These are phyloP conservation scores for Alitta virens DNA, from an alignment of 2,888 invertebrate genomes.

Conservation along the genomic window DNA sequence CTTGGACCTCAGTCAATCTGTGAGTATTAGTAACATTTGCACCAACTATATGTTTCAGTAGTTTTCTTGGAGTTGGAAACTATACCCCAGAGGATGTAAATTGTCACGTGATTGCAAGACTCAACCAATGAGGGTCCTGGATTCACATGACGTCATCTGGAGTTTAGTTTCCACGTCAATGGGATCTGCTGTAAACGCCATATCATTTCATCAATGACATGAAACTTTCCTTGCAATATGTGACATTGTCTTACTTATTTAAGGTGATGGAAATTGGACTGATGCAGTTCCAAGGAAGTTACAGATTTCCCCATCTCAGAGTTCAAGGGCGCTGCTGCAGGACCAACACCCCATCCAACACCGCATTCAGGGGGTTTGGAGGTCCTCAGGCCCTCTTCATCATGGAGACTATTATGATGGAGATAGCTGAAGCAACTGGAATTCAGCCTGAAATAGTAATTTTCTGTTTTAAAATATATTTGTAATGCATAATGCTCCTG, in stretches of 20 bases:
- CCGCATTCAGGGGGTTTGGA: slow-evolving; percentile 72
- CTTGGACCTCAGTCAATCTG: slow-evolving; percentile 69
- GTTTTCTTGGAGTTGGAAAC: no score
- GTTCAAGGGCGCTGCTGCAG: slow-evolving; percentile 63
- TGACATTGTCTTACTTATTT: neutral
- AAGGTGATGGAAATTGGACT: slow-evolving; percentile 80
- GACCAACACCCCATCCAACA: slow-evolving; percentile 88
- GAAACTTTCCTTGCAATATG: no score
- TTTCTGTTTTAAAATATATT: no score
- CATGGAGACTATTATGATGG: slow-evolving; percentile 74
- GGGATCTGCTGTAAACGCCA: no score
- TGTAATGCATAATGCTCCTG: no score
- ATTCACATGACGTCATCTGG: no score
- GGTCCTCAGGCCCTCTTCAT: slow-evolving; percentile 89
- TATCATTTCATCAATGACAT: no score
- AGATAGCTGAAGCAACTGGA: slow-evolving; percentile 65
- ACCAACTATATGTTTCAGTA: no score
- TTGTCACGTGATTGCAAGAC: no score
- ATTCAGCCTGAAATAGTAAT: slow-evolving; percentile 17
- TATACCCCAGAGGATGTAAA: no score
- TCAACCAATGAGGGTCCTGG: no score
- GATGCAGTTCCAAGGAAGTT: slow-evolving; percentile 61
- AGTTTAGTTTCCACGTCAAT: no score
- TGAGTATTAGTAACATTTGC: slow-evolving; percentile 38
- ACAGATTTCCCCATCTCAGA: neutral